Conservation (phyloP, 2,797 vertebrate species). For the Fistularia commersonii region DNA sequence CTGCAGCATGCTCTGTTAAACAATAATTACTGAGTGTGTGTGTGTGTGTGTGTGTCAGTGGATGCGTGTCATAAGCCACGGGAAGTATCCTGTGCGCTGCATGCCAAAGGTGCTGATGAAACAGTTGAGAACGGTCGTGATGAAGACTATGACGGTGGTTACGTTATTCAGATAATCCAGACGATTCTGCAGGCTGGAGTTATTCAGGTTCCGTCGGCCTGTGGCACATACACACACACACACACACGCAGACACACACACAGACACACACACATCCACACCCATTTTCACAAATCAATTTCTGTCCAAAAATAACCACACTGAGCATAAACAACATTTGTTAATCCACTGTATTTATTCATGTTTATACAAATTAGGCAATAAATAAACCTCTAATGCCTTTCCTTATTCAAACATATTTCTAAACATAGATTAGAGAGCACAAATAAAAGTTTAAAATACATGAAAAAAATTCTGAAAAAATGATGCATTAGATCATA, state of each 20-base stretch:
- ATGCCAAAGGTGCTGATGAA: constrained; percentile 70
- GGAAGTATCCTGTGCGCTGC: constrained; percentile 63
- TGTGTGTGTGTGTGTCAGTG: constrained; percentile 42
- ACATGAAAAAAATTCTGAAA: no score
- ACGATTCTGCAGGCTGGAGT: constrained; percentile 57
- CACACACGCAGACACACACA: no score
- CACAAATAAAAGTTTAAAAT: no score
- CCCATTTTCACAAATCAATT: constrained; percentile 1
- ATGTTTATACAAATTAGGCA: no score
- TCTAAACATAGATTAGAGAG: no score
- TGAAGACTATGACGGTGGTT: constrained; percentile 54
- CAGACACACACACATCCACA: no score
- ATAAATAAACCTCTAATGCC: no score
- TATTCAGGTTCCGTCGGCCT: constrained; percentile 67
- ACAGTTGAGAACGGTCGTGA: constrained; percentile 60
- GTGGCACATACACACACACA: constrained; percentile 27
- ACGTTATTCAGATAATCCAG: constrained; percentile 71
- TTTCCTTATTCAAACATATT: no score
- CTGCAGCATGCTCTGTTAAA: no score
- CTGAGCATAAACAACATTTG: not conserved
- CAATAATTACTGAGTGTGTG: not conserved
- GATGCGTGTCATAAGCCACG: constrained; percentile 68
- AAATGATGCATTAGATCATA: no score
- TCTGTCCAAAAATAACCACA: constrained; percentile 2
- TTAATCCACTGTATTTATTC: not conserved